phyloP scores from a whole-genome alignment of 92 coral and sea anemone species.

The Parazoanthus atlanticus region DNA sequence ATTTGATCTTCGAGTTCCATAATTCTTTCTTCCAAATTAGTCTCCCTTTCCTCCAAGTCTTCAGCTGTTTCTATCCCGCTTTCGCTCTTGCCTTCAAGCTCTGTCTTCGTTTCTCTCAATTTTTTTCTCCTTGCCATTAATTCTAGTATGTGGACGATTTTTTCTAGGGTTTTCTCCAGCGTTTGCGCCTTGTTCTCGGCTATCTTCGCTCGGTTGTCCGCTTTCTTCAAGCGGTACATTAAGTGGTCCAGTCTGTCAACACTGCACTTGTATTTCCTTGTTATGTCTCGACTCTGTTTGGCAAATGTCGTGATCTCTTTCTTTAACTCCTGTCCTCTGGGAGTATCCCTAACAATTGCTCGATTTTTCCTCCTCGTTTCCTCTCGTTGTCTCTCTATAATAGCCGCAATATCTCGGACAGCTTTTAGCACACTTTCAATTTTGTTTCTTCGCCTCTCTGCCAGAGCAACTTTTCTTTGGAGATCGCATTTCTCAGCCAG shows the following conservation, averaged over 20 bases:
- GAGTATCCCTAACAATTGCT: background rate
- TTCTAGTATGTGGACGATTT: conserved; percentile 5
- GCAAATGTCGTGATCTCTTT: conserved; percentile 34
- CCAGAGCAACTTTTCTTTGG: conserved; percentile 19
- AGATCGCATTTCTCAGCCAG: conserved; percentile 5
- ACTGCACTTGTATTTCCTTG: conserved; percentile 39
- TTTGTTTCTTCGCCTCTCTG: conserved; percentile 28
- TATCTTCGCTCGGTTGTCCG: conserved; percentile 14
- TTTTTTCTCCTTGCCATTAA: conserved; percentile 17
- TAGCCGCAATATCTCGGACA: conserved; percentile 27
- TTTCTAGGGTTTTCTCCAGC: conserved; percentile 27
- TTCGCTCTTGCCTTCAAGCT: background rate
- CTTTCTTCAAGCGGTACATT: conserved; percentile 27
- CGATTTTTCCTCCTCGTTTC: conserved; percentile 25
- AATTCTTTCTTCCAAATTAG: conserved; percentile 47
- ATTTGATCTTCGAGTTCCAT: conserved; percentile 64
- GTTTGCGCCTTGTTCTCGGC: conserved; percentile 24
- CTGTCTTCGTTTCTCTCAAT: background rate
- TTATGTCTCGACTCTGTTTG: conserved; percentile 41
- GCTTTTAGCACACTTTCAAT: conserved; percentile 19
- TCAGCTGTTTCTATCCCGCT: conserved; percentile 43
- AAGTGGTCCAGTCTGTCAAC: conserved; percentile 47
- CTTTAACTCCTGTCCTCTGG: conserved; percentile 30
- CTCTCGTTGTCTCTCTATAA: conserved; percentile 28
- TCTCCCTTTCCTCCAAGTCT: conserved; percentile 47